phyloP scores from a whole-genome alignment of 2,888 invertebrate species.

The Ennomos fuscantarius region DNA sequence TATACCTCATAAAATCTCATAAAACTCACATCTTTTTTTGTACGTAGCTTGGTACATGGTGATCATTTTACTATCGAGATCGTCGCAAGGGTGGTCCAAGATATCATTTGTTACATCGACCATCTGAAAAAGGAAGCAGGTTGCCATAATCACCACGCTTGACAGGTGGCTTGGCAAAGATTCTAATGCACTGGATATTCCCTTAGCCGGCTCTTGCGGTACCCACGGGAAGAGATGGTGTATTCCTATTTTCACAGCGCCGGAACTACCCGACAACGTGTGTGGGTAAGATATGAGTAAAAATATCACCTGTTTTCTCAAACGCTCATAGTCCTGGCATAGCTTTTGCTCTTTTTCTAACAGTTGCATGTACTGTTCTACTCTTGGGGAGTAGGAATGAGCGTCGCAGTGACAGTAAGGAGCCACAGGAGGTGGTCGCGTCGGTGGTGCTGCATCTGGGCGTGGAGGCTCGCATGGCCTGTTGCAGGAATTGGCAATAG shows the following conservation, averaged over 20 bases:
- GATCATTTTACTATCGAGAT: conserved; percentile 86
- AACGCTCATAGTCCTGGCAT: conserved; percentile 80
- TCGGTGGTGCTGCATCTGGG: conserved; percentile 71
- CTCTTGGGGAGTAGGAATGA: conserved; percentile 85
- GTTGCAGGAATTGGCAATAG: conserved; percentile 12
- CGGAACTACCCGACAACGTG: no score
- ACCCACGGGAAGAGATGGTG: no score
- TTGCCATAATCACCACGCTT: no score
- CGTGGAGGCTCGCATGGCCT: conserved; percentile 87
- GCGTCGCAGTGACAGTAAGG: conserved; percentile 88
- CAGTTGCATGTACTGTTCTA: conserved; percentile 86
- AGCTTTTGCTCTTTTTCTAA: conserved; percentile 86
- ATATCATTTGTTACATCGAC: conserved; percentile 86
- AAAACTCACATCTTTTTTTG: conserved; percentile 80
- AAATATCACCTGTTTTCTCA: conserved; percentile 73
- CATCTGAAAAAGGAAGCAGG: conserved; percentile 71
- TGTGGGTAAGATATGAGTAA: no score
- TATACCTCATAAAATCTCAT: no score
- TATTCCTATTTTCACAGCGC: no score
- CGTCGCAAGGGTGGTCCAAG: conserved; percentile 87
- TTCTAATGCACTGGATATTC: no score
- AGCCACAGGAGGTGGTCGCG: conserved; percentile 82
- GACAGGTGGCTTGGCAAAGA: no score
- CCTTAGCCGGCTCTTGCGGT: no score
- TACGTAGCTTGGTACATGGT: conserved; percentile 87